Conservation (phyloP, 1,140 invertebrate species). For the Leptinotarsa defecta region DNA sequence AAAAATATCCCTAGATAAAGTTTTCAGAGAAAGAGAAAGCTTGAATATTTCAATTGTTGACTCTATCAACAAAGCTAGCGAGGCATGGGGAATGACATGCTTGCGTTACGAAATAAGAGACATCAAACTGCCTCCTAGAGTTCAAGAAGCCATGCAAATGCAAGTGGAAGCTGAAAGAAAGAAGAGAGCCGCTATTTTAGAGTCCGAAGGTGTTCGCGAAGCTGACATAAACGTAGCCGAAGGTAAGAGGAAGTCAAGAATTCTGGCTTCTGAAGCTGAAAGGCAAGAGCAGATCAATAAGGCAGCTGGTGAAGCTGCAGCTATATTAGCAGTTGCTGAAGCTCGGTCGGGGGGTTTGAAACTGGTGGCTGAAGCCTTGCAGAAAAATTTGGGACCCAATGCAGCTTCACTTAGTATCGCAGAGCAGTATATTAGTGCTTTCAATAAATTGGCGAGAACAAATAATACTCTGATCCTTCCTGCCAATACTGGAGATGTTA, state of each 20-base stretch:
- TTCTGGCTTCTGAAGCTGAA: slow-evolving; percentile 90
- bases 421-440: slow-evolving; percentile 84
- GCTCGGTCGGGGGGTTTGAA: slow-evolving; percentile 80
- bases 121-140: slow-evolving; percentile 87
- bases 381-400: slow-evolving; percentile 72
- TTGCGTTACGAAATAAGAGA: slow-evolving; percentile 97
- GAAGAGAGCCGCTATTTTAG: slow-evolving; percentile 94
- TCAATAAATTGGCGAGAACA: slow-evolving; percentile 73
- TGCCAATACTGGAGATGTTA: slow-evolving; percentile 85
- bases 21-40: slow-evolving; percentile 95
- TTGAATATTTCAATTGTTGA: slow-evolving; percentile 96
- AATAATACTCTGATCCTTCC: slow-evolving; percentile 96
- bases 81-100: slow-evolving; percentile 97
- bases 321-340: slow-evolving; percentile 82
- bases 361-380: slow-evolving; percentile 69
- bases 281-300: slow-evolving; percentile 87
- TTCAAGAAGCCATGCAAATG: slow-evolving; percentile 68
- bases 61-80: slow-evolving; percentile 96
- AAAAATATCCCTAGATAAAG: slow-evolving; percentile 96
- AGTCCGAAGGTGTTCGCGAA: slow-evolving; percentile 93
- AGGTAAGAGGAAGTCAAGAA: slow-evolving; percentile 87
- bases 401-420: slow-evolving; percentile 92
- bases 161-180: slow-evolving; percentile 90
- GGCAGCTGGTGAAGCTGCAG: slow-evolving; percentile 85
- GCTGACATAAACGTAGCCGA: slow-evolving; percentile 98